Base-by-base conservation (phyloP, 2,113 vertebrate genomes). In the Origma solitaria region DNA sequence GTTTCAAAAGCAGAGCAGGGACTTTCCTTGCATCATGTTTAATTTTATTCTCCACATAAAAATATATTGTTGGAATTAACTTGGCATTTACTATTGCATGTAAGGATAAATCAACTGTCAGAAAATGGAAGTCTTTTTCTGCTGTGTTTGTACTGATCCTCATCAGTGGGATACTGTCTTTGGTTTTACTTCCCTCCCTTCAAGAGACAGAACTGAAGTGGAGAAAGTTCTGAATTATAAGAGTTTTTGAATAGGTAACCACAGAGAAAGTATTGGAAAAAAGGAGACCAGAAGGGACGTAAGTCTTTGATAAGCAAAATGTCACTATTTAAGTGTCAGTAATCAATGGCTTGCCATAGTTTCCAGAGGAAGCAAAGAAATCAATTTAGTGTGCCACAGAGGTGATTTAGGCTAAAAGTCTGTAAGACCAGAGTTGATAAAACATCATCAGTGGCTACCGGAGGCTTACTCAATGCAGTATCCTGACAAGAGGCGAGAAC, bases 1-100 rank as follows among this genome's bases (percentile, higher is more conserved):
- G 60, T 88, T 96, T 92, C 68, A 75, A 45, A 93, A 83, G 72
- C 44, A 62, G 82, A 75, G 75, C 64, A 90, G 85, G 62, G 87
- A 93, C 91, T 91, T 96, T 78, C 88, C 86, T 94, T 90, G 64
- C 72, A 90, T 81, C 56, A 24, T 56, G 56, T 90, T 94, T 93
- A 70, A 91, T 93, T 94, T 93, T 93, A 86, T 88, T 95, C 68
- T 94, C 68, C 40, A 73, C 42, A 86, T 88, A 78, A 88, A 96
- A 94, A 92, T 83, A 45, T 15, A 71, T 53, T 73, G 27, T 85
- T 90, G 92, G 60, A 88, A 90, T 88, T 94, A 64, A 71, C 18
- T 92, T 28, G 54, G 56, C 2, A 6, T 50, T 90, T 93, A 73
- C 64, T 33, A 54, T 54, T 88, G 58, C 68, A 42, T n/a, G 31